Evolutionary conservation across 2,113 vertebrate genomes (phyloP).

Genomic region (Forbesichthys papilliferus): DNA sequence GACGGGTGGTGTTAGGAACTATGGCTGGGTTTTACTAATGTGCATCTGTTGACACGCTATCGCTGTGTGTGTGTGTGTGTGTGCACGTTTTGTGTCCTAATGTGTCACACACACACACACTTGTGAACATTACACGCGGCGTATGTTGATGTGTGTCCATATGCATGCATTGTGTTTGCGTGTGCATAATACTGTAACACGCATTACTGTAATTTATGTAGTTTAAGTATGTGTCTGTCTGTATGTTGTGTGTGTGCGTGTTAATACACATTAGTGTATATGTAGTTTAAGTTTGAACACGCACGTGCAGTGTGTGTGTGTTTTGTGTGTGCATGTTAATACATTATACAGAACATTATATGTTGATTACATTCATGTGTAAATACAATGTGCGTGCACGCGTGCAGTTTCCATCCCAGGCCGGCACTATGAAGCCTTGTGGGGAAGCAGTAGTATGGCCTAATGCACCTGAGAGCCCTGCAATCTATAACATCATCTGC

Average conservation of each 20-base stretch:
- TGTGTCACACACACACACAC: not conserved
- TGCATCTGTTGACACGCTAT: slow-evolving; percentile 6
- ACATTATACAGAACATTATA: not conserved
- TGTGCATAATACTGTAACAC: too few species aligned
- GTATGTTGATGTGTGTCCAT: not conserved
- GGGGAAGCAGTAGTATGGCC: slow-evolving; percentile 69
- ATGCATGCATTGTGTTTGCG: not conserved
- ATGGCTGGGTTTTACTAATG: slow-evolving; percentile 26
- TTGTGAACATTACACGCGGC: not conserved
- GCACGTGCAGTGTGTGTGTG: not conserved
- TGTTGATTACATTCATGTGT: not conserved
- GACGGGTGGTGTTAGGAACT: not conserved
- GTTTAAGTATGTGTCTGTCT: too few species aligned
- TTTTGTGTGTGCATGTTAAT: not conserved
- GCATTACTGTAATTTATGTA: too few species aligned
- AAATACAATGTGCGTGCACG: not conserved
- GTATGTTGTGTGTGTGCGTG: slow-evolving; percentile 22
- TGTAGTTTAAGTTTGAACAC: not conserved
- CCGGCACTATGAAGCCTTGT: slow-evolving; percentile 50
- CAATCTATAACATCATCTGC: slow-evolving; percentile 76
- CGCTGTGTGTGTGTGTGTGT: not conserved
- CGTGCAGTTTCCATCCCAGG: not conserved
- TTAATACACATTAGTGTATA: not conserved
- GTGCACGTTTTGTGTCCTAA: not conserved
- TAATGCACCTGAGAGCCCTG: slow-evolving; percentile 78